Evolutionary conservation across 2,888 invertebrate genomes (phyloP), one percentile per base, ranked within the genome.

Genomic region (Slavum lentiscoides): DNA sequence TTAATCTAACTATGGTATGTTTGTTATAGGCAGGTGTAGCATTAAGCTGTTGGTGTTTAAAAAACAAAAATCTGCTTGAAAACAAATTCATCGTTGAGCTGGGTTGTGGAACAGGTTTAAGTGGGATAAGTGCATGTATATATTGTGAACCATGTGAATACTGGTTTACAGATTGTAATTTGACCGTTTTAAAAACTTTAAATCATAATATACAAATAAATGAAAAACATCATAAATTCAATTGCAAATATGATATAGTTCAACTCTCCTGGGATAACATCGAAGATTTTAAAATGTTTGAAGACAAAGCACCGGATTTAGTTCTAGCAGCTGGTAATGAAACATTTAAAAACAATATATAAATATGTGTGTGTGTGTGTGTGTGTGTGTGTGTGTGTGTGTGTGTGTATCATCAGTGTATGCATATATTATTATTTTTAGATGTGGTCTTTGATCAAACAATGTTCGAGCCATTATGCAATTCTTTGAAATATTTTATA

Each of bases 31-130:
- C 93, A 59, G 91, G 92, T 0, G 84, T 91, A 75, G 91, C 90
- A 75, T 86, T 94, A 74, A 89, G 92, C 55, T 92, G 94, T 85
- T 94, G 92, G 91, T 89, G 91, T 62, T 83, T 91, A 15, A 85
- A 87, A 80, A 90, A 93, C 85, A 86, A 86, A 84, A 84, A 87
- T 13, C 68, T 87, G 39, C 88, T 93, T 66, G 75, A 84, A 9
- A 86, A 87, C 15, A 92, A 91, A 86, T 87, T 86, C 67, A 85
- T 94, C 7, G 84, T 94, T 8, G 94, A 94, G 87, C 87, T 94
- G 7, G 94, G 94, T 69, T 84, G 83, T 17, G 94, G 94, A 43
- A 89, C 92, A 23, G 94, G 94, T 0, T 88, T 94, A 75, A 89
- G 92, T 59, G 93, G 94, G 23, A 88, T 94, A 59, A 87, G 90